Evolutionary conservation across 2,888 invertebrate genomes (phyloP), one percentile per base, ranked within the genome.

Genomic region (Thumatha senex): DNA sequence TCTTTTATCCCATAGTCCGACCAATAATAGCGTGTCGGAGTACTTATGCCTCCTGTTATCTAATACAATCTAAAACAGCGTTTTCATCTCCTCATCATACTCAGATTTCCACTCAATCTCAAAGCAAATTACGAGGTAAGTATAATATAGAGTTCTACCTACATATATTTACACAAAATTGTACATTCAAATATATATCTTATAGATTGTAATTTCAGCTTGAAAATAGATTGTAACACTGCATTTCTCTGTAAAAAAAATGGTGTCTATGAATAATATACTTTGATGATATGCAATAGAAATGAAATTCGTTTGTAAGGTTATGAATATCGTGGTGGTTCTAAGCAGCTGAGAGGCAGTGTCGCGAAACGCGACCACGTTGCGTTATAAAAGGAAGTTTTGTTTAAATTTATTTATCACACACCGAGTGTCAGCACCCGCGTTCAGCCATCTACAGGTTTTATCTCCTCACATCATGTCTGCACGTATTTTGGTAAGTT

Each of bases 341-440:
- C 63, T 75, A 76, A 78, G 77, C 63, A 54, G 74, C 72, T 54
- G 72, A 82, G 86, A 84, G 78, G 84, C 86, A 83, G 80, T 85
- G 86, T 90, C 90, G 89, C 89, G 89, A 89, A 90, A 88, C 87
- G 80, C 82, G 70, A 87, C 78, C 88, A 89, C 89, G 90, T 90
- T 88, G 89, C 78, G 76, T 86, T 90, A 90, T 90, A 90, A 89
- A 90, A 90, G 89, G 87, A 86, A 89, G 84, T 89, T 86, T 86
- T 82, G 84, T 86, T 81, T 78, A 86, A 88, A 87, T 88, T 82
- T 89, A 84, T 89, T 88, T 89, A 88, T 86, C 89, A 90, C 82
- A 89, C 74, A 86, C 80, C 82, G 65, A 63, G 75, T 69, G 84
- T 66, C 82, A 75, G 85, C 72, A 71, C 72, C 71, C 72, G 84